Base-by-base conservation (phyloP, 2,888 invertebrate species). In the Pyrocoelia pectoralis region DNA sequence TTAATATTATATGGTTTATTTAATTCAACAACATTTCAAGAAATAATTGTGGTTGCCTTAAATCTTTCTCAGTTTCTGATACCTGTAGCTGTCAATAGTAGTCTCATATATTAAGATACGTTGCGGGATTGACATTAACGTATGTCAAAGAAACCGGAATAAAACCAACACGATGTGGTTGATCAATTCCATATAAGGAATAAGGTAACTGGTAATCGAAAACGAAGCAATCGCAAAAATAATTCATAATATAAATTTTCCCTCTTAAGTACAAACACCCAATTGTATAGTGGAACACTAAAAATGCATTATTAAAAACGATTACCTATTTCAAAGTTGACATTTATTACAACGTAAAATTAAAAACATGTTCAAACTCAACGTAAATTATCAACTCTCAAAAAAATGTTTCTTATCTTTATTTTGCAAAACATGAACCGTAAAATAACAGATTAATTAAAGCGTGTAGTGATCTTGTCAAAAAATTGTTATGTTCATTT, bases 91-190 rank as follows among this genome's bases (percentile, higher is more conserved):
- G 77, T 76, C 76, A 73, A 70, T 69, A 66, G 65, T 66, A 62
- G 70, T 70, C 73, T 73, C 75, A 75, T 77, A 77, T 76, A 76
- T 78, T 77, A 76, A 74, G 69, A 70, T 69, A 72, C 72, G 72
- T 70, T 71, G 29, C 68, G 68, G 61, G 70, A 69, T 72, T 75
- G 76, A 77, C 76, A 72, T 77, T 72, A 76, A 77, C 74, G 73
- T 74, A 76, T 76, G 77, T 76, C 77, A 75, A 68, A 70, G 69
- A 64, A 67, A 67, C 65, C 61, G 60, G 67, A 63, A 64, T 63
- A 61, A 62, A 64, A 67, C 56, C 51, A 64, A 56, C 61, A 65
- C 61, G 46, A 28, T 56, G 48, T 60, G 52, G 53, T 15, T 49
- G 62, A 29, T 57, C 48, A 43, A 41, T 48, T 46, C 52, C 48